A percentile compares a stretch with the other conserved stretches of the same genome.
Conservation (phyloP, 2,797 vertebrate genomes). For the Melanotaenia maccullochi region DNA sequence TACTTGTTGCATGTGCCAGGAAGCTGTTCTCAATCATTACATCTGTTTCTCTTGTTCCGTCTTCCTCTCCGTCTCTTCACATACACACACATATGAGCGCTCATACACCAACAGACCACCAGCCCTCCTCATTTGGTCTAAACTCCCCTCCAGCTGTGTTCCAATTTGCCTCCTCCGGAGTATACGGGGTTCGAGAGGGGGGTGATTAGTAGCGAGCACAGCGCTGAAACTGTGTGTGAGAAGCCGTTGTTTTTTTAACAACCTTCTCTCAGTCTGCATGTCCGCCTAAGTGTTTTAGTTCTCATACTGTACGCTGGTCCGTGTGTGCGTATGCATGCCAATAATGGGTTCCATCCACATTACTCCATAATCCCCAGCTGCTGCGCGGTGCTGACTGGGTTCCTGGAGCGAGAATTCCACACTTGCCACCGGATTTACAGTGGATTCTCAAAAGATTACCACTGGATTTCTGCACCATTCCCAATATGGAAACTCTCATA, state of each 20-base stretch:
- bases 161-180: conserved; percentile 74
- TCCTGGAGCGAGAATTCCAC: conserved; percentile 79
- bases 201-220: conserved; percentile 61
- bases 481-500: conserved; percentile 37
- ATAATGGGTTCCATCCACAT: conserved; percentile 76
- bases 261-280: conserved; percentile 21
- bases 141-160: conserved; percentile 74
- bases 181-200: conserved; percentile 44
- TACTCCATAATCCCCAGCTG: conserved; percentile 80
- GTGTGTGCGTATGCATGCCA: conserved; percentile 28
- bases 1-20: conserved; percentile 60
- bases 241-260: conserved; percentile 21
- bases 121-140: conserved; percentile 63
- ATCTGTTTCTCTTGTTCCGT: conserved; percentile 54
- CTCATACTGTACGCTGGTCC: conserved; percentile 7
- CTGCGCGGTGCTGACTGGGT: conserved; percentile 69
- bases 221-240: conserved; percentile 43
- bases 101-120: conserved; percentile 44
- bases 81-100: conserved; percentile 12
- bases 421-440: conserved; percentile 77
- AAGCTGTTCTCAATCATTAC: conserved; percentile 64
- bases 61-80: conserved; percentile 5
- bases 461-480: conserved; percentile 66
- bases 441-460: conserved; percentile 68
- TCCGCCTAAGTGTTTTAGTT: conserved; percentile 27